Evolutionary conservation across 37 sponge, comb jelly and placozoan species (phyloP), one percentile per base, ranked within the genome.

Genomic region (Chondrosia reniformis): DNA sequence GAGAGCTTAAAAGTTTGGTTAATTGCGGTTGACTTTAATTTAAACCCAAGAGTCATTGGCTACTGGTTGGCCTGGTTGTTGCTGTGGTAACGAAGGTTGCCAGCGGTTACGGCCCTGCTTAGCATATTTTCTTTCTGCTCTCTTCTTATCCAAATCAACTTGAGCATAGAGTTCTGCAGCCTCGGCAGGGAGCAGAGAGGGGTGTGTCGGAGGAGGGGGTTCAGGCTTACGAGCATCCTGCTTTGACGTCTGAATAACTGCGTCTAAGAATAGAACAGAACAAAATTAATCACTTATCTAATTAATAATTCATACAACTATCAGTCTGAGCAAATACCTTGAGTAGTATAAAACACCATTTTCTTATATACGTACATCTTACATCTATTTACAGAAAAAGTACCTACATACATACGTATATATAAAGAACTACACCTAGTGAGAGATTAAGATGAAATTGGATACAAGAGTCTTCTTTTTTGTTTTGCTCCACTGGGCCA

Each of bases 111-210:
- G 41, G 36, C 41, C 19, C 9, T 69, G 72, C 42, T 44, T 44
- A 1, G 43, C 31, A 40, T 69, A 69, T 13, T 38, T 36, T 44
- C 72, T 37, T 24, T 69, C 72, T 0, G 72, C 72, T 40, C 72
- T 69, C 36, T 69, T 69, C 43, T 69, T 69, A 2, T 69, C 72
- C 72, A 69, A 43, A 25, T 69, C 43, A 3, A 69, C 72, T 13
- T 19, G 25, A 17, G 72, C 40, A 6, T 69, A 69, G n/a, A 69
- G 43, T 22, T 36, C 24, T 21, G 36, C 72, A 0, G 72, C 72
- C 13, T 69, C 72, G n/a, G 12, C 24, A 10, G 72, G 43, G 15
- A 44, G 36, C 21, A 69, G 22, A 3, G 39, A 6, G 5, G 67
- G 72, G n/a, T 69, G 43, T 19, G 43, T 10, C n/a, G 43, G 22